Base-by-base conservation (phyloP, 2,888 invertebrate species). In the Leptinotarsa peninsularis region DNA sequence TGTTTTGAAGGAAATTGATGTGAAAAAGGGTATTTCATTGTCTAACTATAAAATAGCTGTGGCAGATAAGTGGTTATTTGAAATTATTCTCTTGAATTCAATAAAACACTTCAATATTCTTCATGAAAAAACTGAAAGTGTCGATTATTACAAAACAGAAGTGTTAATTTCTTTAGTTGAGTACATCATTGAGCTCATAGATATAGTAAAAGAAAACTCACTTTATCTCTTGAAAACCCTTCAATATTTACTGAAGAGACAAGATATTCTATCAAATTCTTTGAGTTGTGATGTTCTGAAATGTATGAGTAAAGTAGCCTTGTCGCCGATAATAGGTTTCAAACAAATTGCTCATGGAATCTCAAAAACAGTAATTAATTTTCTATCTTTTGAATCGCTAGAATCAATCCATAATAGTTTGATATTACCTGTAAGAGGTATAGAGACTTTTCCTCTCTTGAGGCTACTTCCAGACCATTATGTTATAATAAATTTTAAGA, bases 321-420 rank as follows among this genome's bases (percentile, higher is more conserved):
- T 78, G 23, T 81, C 81, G 10, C 82, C 83, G 10, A 52, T 82
- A 50, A 68, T 73, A 17, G 77, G 79, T 56, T 82, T 81, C 74
- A 84, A 81, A 78, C 76, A 80, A 23, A 77, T 79, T 69, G 79
- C 79, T 21, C 79, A 80, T 27, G 73, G 66, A 66, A 79, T 84
- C n/a, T 78, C 82, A 23, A 84, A 81, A 79, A 76, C 75, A 71
- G 77, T 74, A 49, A 18, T 83, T 17, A 58, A 75, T n/a, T 73
- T 71, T 70, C 67, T 80, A 18, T 71, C 75, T 66, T 43, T 56
- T 60, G 56, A 77, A 71, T 67, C 76, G 18, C 63, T 66, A 63
- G 67, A 73, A 21, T 49, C 63, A 66, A 72, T 81, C 60, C 75
- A 78, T 66, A 72, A 83, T 68, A 49, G 80, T 71, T 69, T 76